Evolutionary conservation across 2,113 vertebrate genomes (phyloP).

Genomic region (Odontophorus gujanensis): DNA sequence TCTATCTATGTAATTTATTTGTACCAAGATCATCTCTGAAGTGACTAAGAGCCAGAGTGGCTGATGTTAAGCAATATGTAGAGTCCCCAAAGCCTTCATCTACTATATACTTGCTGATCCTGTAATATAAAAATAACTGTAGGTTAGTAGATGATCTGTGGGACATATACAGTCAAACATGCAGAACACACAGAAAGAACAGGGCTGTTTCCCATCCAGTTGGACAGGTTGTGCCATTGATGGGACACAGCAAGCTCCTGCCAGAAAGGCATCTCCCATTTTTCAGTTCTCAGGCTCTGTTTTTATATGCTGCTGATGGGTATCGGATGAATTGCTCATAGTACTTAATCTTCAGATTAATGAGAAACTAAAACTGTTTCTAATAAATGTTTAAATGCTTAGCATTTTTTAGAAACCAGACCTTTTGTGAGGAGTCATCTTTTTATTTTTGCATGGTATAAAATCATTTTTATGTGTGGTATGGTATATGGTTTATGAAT

Average conservation of each 20-base stretch:
- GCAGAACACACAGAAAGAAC: constrained; percentile 63
- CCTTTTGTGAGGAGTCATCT: constrained; percentile 65
- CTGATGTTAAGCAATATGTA: constrained; percentile 59
- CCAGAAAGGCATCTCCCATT: constrained; percentile 76
- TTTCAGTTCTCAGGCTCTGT: constrained; percentile 60
- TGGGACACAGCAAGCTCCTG: constrained; percentile 58
- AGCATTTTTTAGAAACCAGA: constrained; percentile 74
- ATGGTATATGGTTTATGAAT: too few relatives aligned
- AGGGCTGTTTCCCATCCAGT: constrained; percentile 61
- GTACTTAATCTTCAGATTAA: constrained; percentile 72
- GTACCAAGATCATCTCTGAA: neutral
- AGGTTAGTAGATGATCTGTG: constrained; percentile 33
- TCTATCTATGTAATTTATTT: constrained; percentile 44
- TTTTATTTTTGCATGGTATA: neutral
- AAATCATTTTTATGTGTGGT: too few relatives aligned
- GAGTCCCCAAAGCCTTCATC: constrained; percentile 62
- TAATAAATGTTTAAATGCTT: constrained; percentile 77
- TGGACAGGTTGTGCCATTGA: constrained; percentile 69
- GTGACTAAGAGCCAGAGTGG: constrained; percentile 46
- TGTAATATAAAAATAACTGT: constrained; percentile 62
- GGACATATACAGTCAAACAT: constrained; percentile 19
- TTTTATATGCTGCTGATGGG: constrained; percentile 70
- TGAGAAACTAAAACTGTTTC: constrained; percentile 72
- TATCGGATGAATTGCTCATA: constrained; percentile 65
- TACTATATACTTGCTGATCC: constrained; percentile 44